Evolutionary conservation across 2,113 vertebrate genomes (phyloP).

Genomic region (Bubo blakistoni): DNA sequence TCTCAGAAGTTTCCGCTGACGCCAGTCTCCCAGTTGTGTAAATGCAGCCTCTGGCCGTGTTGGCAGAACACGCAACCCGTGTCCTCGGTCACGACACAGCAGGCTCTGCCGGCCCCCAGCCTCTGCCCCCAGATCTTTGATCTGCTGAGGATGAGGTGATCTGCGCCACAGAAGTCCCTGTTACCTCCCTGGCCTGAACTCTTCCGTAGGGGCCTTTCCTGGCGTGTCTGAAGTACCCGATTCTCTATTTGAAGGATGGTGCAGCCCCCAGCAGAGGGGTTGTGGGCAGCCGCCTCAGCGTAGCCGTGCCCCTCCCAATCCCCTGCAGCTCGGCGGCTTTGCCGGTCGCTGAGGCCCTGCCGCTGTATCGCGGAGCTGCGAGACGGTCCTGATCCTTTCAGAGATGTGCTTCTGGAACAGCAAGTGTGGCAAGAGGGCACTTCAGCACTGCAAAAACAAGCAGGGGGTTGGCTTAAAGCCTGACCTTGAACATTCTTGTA

Average conservation of each 20-base stretch:
- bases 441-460: background rate
- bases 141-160: background rate
- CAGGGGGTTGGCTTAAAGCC: background rate
- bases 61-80: background rate
- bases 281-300: background rate
- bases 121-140: background rate
- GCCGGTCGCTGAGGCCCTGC: background rate
- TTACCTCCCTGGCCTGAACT: background rate
- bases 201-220: background rate
- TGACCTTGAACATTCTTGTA: background rate
- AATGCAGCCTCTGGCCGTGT: background rate
- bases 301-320: background rate
- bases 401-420: background rate
- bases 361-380: background rate
- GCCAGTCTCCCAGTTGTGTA: background rate
- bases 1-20: background rate
- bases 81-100: background rate
- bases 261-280: background rate
- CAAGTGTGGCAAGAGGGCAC: background rate
- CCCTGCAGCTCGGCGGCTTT: background rate
- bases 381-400: background rate
- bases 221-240: background rate
- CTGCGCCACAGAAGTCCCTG: background rate
- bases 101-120: background rate
- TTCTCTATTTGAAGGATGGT: background rate